Conservation (phyloP, 1,140 invertebrate species). For the Drosophila nasuta region DNA sequence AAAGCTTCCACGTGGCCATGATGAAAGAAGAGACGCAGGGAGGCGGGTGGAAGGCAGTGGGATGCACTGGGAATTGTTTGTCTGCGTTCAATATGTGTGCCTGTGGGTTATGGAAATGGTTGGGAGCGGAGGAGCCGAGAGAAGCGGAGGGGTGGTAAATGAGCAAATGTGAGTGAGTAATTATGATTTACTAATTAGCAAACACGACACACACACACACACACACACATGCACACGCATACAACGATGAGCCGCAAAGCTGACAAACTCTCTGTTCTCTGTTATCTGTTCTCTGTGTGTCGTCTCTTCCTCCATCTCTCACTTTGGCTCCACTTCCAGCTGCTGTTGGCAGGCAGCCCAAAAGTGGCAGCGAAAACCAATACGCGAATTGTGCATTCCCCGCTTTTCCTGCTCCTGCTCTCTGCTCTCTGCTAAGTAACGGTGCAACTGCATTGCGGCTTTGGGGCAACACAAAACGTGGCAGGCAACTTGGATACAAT, state of each 20-base stretch:
- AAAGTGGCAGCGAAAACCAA: conserved; percentile 46
- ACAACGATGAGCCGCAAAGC: conserved; percentile 20
- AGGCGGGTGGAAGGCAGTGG: background rate
- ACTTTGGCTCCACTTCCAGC: background rate
- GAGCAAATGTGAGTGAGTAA: conserved; percentile 78
- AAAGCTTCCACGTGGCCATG: conserved; percentile 1
- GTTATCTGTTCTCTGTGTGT: too few species aligned
- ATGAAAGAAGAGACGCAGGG: background rate
- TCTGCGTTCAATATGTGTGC: background rate
- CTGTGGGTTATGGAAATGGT: conserved; percentile 14
- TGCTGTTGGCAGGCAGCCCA: too few species aligned
- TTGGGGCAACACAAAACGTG: conserved; percentile 15
- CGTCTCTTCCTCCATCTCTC: background rate
- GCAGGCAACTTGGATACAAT: conserved; percentile 17
- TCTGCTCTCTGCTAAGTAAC: background rate
- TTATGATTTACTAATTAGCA: conserved; percentile 84
- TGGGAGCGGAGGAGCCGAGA: background rate
- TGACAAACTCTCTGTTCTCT: conserved; percentile 16
- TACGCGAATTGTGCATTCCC: conserved; percentile 21
- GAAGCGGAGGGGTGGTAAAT: conserved; percentile 46
- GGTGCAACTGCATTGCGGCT: conserved; percentile 17
- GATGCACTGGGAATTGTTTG: conserved; percentile 3
- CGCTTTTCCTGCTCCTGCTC: background rate
- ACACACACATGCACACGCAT: background rate
- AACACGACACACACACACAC: conserved; percentile 45